A percentile compares a stretch with the other conserved stretches of the same genome.
phyloP scores from a whole-genome alignment of 2,888 invertebrate genomes.

The Escarpia spicata region DNA sequence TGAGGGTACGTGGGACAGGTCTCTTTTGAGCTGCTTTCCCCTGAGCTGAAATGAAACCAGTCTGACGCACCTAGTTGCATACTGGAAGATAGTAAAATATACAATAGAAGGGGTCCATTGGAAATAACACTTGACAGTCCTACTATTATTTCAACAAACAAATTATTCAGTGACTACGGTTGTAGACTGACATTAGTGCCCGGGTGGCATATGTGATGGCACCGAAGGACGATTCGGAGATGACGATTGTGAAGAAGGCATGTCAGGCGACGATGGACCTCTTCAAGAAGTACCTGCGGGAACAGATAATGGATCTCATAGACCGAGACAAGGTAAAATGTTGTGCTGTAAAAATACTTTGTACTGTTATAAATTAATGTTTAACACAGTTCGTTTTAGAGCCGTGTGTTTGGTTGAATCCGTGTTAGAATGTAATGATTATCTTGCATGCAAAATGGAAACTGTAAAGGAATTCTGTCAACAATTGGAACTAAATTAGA shows the following conservation, averaged over 20 bases:
- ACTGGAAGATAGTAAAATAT: too few relatives aligned
- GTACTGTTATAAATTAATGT: neutral
- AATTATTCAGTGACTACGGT: neutral
- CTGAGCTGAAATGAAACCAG: neutral
- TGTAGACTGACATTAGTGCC: conserved; percentile 79
- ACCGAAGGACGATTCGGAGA: conserved; percentile 92
- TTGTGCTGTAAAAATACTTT: neutral
- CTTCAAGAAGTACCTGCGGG: conserved; percentile 94
- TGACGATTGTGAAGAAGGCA: conserved; percentile 90
- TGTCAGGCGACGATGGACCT: conserved; percentile 92
- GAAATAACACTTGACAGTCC: neutral
- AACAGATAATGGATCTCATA: conserved; percentile 98
- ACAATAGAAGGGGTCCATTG: neutral
- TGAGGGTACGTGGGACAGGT: neutral
- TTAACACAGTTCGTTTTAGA: too few relatives aligned
- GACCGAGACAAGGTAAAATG: conserved; percentile 83
- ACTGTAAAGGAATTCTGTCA: too few relatives aligned
- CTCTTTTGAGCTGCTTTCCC: neutral
- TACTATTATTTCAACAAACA: neutral
- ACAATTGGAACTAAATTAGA: too few relatives aligned
- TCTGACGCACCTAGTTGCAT: too few relatives aligned
- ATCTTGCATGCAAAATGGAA: too few relatives aligned
- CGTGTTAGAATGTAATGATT: too few relatives aligned
- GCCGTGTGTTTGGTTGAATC: too few relatives aligned
- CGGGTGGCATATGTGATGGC: conserved; percentile 88